phyloP scores from a whole-genome alignment of 2,888 invertebrate species.

The Meiosimyza decipiens region DNA sequence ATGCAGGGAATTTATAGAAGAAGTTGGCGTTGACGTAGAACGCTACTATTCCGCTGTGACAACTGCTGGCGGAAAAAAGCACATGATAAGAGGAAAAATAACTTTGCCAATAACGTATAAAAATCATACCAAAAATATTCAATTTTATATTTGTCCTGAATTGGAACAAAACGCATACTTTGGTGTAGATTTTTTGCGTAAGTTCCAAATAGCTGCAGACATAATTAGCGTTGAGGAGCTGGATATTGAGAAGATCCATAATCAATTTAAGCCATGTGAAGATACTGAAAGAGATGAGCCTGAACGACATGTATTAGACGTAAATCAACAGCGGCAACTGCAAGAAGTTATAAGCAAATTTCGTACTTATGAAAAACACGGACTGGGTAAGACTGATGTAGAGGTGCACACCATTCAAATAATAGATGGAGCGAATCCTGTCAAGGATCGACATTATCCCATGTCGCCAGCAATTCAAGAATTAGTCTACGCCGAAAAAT shows the following conservation, averaged over 20 bases:
- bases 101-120: neutral
- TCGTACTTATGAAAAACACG: conserved; percentile 11
- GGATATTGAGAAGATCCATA: neutral
- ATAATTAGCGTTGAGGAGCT: neutral
- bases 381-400: conserved; percentile 37
- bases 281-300: neutral
- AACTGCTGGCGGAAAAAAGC: conserved; percentile 19
- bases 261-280: too few relatives aligned
- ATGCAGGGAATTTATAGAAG: conserved; percentile 11
- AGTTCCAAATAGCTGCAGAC: conserved; percentile 30
- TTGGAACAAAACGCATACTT: conserved; percentile 36
- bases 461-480: conserved; percentile 42
- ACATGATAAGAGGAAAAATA: conserved; percentile 21
- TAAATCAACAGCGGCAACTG: conserved; percentile 2
- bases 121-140: neutral
- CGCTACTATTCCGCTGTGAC: conserved; percentile 19
- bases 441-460: conserved; percentile 43
- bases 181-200: conserved; percentile 38
- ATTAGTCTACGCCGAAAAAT: conserved; percentile 50
- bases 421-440: conserved; percentile 35
- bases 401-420: conserved; percentile 39
- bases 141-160: conserved; percentile 23
- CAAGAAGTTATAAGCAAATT: conserved; percentile 2
- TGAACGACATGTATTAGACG: neutral
- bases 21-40: neutral